A percentile compares a stretch with the other conserved stretches of the same genome.
Evolutionary conservation across 2,797 vertebrate genomes (phyloP).

Genomic region (Notoglanidium macrostoma): DNA sequence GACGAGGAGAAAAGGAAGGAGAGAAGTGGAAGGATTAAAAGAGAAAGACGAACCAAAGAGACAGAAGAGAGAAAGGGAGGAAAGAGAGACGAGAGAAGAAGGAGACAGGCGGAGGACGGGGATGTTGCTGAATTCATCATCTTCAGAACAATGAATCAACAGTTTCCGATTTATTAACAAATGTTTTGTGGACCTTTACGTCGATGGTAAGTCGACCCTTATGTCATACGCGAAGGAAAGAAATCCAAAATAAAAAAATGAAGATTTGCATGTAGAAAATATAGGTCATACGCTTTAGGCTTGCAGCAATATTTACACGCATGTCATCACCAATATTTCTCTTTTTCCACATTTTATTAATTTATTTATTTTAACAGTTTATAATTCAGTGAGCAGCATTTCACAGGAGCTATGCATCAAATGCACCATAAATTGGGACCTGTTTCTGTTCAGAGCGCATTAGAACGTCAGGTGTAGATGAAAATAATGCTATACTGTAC

Average conservation of each 20-base stretch:
- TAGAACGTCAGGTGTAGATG: no score
- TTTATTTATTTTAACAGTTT: neutral
- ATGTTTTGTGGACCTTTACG: neutral
- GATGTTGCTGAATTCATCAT: slow-evolving; percentile 3
- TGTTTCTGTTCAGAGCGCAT: neutral
- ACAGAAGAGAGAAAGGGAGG: neutral
- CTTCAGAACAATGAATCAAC: slow-evolving; percentile 10
- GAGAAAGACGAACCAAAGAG: neutral
- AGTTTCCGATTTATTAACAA: neutral
- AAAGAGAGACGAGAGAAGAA: neutral
- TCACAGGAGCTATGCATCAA: neutral
- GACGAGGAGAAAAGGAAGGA: neutral
- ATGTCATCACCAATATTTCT: slow-evolving; percentile 25
- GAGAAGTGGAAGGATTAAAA: slow-evolving; percentile 3
- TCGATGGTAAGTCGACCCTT: neutral
- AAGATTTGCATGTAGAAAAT: neutral
- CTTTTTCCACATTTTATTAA: neutral
- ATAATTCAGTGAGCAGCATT: neutral
- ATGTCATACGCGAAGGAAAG: neutral
- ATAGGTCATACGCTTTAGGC: slow-evolving; percentile 11
- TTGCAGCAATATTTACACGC: slow-evolving; percentile 38
- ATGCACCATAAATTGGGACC: neutral
- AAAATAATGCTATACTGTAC: neutral
- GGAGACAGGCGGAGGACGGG: neutral
- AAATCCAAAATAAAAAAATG: neutral